Evolutionary conservation across 2,888 invertebrate species (phyloP).

Genomic region (Ceriagrion tenellum): DNA sequence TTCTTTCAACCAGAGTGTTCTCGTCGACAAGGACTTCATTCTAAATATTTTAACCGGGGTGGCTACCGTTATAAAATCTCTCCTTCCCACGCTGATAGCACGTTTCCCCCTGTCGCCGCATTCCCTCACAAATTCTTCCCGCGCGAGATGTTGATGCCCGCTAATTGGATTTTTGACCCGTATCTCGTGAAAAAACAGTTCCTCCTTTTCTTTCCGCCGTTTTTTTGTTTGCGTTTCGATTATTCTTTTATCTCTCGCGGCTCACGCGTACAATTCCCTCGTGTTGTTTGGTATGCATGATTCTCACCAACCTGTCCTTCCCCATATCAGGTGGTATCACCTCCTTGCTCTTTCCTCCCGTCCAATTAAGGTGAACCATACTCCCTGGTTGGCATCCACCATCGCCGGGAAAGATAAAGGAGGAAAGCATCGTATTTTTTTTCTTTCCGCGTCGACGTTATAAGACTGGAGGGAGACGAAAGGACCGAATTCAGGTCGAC

Average conservation of each 20-base stretch:
- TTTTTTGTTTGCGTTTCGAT: not conserved
- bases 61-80: not conserved
- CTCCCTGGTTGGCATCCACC: not conserved
- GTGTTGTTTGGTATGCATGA: not conserved
- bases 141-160: not conserved
- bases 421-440: not conserved
- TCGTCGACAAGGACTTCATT: too few species aligned
- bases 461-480: not conserved
- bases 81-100: not conserved
- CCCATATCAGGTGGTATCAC: not conserved
- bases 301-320: not conserved
- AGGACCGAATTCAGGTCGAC: not conserved
- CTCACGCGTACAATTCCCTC: not conserved
- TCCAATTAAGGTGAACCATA: not conserved
- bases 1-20: too few species aligned
- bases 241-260: not conserved
- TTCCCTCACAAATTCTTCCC: not conserved
- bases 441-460: not conserved
- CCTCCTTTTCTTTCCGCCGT: not conserved
- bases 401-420: not conserved
- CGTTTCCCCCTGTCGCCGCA: not conserved
- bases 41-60: not conserved
- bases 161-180: constrained; percentile 32
- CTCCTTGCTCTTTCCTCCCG: not conserved
- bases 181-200: not conserved